These are phyloP conservation scores for Oreotrochilus melanogaster DNA, from an alignment of 2,113 vertebrate species.

Conservation along the genomic window DNA sequence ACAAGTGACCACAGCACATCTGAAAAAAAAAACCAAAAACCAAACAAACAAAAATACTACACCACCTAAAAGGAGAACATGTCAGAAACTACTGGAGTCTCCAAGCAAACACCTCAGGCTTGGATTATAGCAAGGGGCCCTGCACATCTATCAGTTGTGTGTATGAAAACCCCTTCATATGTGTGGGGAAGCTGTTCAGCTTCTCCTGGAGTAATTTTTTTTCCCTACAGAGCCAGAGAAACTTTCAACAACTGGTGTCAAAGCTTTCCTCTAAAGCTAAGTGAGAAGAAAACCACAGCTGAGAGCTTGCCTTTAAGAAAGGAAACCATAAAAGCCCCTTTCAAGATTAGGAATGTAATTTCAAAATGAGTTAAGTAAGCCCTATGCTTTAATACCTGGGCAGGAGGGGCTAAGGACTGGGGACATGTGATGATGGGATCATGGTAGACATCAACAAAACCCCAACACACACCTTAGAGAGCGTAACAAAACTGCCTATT, in stretches of 20 bases:
- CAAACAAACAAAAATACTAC: neutral
- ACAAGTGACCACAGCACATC: neutral
- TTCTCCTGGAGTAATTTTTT: neutral
- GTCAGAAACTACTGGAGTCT: neutral
- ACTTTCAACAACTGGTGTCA: neutral
- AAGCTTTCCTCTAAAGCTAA: neutral
- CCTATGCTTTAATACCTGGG: neutral
- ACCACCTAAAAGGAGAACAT: neutral
- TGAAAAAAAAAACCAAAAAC: neutral
- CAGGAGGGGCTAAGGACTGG: neutral
- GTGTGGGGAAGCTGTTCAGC: neutral
- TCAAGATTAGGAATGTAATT: neutral
- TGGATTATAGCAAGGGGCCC: neutral
- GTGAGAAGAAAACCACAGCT: neutral
- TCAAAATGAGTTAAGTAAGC: neutral
- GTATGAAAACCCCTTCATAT: fast-evolving
- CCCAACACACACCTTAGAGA: neutral
- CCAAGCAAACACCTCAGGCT: neutral
- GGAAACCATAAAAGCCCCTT: constrained; percentile 1
- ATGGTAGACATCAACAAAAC: neutral
- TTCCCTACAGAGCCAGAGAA: neutral
- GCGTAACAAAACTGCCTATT: neutral
- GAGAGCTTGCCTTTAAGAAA: neutral
- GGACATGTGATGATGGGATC: neutral
- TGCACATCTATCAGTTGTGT: neutral